phyloP scores from a whole-genome alignment of 1,140 invertebrate species.

The Lamellibrachia luymesi region DNA sequence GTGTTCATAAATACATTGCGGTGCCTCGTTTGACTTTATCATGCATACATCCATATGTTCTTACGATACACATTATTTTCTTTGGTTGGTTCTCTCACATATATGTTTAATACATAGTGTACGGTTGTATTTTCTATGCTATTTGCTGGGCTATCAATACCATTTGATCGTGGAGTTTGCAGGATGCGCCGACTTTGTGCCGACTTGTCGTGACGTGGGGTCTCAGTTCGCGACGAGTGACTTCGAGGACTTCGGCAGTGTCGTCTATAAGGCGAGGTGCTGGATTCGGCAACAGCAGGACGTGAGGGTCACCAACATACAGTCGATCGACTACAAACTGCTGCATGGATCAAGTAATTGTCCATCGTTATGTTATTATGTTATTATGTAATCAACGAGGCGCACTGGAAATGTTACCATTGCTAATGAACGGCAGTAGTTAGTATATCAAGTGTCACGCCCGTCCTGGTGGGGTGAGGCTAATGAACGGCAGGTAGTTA shows the following conservation, averaged over 20 bases:
- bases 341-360: constrained; percentile 15
- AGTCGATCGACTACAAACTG: constrained; percentile 28
- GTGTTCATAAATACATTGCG: too few relatives aligned
- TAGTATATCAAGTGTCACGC: too few relatives aligned
- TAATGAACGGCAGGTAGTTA: too few relatives aligned
- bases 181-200: constrained; percentile 29
- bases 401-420: too few relatives aligned
- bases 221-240: constrained; percentile 17
- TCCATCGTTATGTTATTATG: not conserved
- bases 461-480: too few relatives aligned
- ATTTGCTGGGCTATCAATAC: not conserved
- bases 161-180: constrained; percentile 3
- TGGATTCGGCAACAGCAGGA: constrained; percentile 25
- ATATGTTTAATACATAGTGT: not conserved
- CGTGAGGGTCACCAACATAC: constrained; percentile 27
- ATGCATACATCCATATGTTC: too few relatives aligned
- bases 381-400: not conserved
- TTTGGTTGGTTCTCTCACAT: not conserved
- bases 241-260: constrained; percentile 25
- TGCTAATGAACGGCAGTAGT: too few relatives aligned
- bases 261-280: constrained; percentile 20
- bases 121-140: not conserved
- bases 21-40: too few relatives aligned
- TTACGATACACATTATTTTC: not conserved
- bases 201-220: constrained; percentile 19